Base-by-base conservation (phyloP, 2,797 vertebrate species). In the Argya squamiceps region DNA sequence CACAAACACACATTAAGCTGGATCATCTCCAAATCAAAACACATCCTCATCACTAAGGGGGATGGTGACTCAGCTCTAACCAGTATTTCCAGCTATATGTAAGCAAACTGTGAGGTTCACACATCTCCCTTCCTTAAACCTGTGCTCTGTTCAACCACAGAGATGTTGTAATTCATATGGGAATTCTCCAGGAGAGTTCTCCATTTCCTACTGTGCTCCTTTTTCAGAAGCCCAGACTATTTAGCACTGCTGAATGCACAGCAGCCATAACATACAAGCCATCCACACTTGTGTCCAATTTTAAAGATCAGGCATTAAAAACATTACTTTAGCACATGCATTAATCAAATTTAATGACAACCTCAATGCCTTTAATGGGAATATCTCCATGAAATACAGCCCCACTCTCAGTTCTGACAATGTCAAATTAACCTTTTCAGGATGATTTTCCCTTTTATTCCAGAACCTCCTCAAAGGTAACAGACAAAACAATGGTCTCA, bases 1-100 rank as follows among this genome's bases (percentile, higher is more conserved):
- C 62, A n/a, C 39, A 39, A 58, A 56, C 7, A 44, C 0, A 24
- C 9, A 18, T 2, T 2, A 37, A 44, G 14, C 0, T 20, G 49
- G 23, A 92, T 56, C 71, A 74, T 5, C 62, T 73, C 65, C 74
- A 85, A 71, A 84, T 16, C 43, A 55, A 93, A 92, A 77, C 2
- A n/a, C 18, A 67, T 12, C 67, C 39, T 21, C 43, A 64, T 4
- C 5, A 3, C 13, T 29, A 27, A 62, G 24, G 76, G 50, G n/a
- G 62, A 22, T 7, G 24, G 30, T 58, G 43, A 58, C n/a, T 87
- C 18, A 11, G 29, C 24, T 59, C 60, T 47, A 64, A 69, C 26
- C 6, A 21, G 12, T 41, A 49, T 49, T 89, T 83, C 52, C 87
- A 95, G 59, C 34, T 46, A 3, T 6, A 39, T 11, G 6, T 11